Conservation (phyloP, 2,888 invertebrate genomes). For the Epistrophe grossulariae region DNA sequence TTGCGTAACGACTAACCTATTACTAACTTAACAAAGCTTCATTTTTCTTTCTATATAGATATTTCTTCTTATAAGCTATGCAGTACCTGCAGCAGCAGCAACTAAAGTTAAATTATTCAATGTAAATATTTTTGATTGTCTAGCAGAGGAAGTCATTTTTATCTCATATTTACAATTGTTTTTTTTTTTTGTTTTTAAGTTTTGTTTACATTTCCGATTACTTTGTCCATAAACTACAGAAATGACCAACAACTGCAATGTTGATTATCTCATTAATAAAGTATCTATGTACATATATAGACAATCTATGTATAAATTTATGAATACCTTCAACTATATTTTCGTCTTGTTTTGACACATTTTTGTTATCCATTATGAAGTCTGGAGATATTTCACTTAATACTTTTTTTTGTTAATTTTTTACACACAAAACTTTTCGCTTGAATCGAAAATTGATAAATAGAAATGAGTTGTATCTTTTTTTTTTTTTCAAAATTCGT, state of each 20-base stretch:
- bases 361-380: conserved; percentile 60
- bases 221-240: conserved; percentile 50
- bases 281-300: background rate
- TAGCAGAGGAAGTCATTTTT: conserved; percentile 46
- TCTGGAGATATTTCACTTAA: conserved; percentile 42
- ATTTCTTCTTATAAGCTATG: background rate
- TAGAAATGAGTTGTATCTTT: conserved; percentile 12
- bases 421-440: conserved; percentile 33
- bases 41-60: background rate
- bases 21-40: conserved; percentile 6
- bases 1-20: conserved; percentile 24
- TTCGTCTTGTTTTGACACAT: conserved; percentile 53
- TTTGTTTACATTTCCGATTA: conserved; percentile 53
- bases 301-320: conserved; percentile 12
- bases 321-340: conserved; percentile 67
- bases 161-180: conserved; percentile 49
- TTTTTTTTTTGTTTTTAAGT: conserved; percentile 22
- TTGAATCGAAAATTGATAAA: conserved; percentile 48
- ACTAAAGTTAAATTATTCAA: conserved; percentile 56
- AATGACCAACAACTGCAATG: conserved; percentile 43
- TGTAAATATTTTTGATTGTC: conserved; percentile 69
- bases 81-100: conserved; percentile 1
- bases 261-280: conserved; percentile 49
- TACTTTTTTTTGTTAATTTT: background rate
- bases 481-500: conserved; percentile 57